Evolutionary conservation across 2,888 invertebrate genomes (phyloP).

Genomic region (Volucella inflata): DNA sequence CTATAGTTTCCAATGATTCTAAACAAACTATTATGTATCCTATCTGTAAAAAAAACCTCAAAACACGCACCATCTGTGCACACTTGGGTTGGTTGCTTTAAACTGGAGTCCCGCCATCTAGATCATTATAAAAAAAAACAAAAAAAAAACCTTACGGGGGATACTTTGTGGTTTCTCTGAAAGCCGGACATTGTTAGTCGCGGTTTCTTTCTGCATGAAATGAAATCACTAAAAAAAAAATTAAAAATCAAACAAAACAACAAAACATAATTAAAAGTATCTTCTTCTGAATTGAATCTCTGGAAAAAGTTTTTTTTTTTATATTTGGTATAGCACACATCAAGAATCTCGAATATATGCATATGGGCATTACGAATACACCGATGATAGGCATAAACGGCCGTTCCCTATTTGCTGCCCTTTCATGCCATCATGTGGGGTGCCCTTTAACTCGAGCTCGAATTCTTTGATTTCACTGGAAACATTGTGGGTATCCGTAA

Average conservation of each 20-base stretch:
- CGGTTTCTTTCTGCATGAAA: conserved; percentile 71
- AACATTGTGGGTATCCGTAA: conserved; percentile 16
- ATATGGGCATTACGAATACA: conserved; percentile 23
- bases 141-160: background rate
- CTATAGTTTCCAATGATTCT: background rate
- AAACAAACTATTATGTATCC: conserved; percentile 5
- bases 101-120: conserved; percentile 28
- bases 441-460: conserved; percentile 46
- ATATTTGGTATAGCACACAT: no score
- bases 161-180: conserved; percentile 70
- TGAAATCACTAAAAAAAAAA: conserved; percentile 51
- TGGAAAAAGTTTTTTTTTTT: conserved; percentile 59
- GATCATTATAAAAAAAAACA: conserved; percentile 38
- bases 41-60: conserved; percentile 21
- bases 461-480: conserved; percentile 64
- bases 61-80: conserved; percentile 61
- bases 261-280: conserved; percentile 39
- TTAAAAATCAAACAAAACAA: conserved; percentile 5
- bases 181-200: conserved; percentile 75
- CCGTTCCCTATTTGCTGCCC: background rate
- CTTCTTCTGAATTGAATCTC: conserved; percentile 65
- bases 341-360: conserved; percentile 21
- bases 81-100: conserved; percentile 48
- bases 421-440: conserved; percentile 7
- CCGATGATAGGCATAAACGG: background rate